Percentiles rank a stretch among this genome's conserved stretches.
These are phyloP conservation scores for Potorous gilbertii DNA, from an alignment of 2,797 vertebrate genomes.

Conservation along the genomic window DNA sequence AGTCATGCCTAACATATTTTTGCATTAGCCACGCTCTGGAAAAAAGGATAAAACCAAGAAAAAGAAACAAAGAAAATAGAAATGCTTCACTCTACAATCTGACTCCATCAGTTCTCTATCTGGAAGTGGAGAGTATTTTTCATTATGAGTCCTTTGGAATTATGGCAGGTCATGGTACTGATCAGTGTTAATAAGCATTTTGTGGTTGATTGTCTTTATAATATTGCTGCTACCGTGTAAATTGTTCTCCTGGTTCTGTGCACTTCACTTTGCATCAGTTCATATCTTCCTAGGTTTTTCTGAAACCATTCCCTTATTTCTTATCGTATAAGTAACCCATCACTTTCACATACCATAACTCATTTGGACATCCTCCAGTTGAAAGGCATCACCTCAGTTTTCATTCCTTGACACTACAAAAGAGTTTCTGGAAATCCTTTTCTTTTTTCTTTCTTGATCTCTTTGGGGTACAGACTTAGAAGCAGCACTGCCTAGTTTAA, in stretches of 20 bases:
- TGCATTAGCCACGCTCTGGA: neutral
- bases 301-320: neutral
- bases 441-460: neutral
- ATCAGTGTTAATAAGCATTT: neutral
- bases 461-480: neutral
- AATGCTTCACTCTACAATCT: neutral
- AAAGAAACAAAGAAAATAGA: neutral
- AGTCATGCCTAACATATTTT: neutral
- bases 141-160: neutral
- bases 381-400: neutral
- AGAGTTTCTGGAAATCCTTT: neutral
- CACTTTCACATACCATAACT: neutral
- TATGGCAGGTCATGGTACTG: neutral
- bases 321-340: neutral
- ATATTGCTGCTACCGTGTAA: neutral
- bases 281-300: neutral
- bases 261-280: neutral
- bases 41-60: neutral
- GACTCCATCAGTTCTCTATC: neutral
- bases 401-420: neutral
- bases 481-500: neutral
- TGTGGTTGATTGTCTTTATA: neutral
- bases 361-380: neutral
- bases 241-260: neutral
- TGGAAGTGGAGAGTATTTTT: neutral